These are phyloP conservation scores for Avahi laniger DNA, from an alignment of 2,797 vertebrate species.

Conservation along the genomic window DNA sequence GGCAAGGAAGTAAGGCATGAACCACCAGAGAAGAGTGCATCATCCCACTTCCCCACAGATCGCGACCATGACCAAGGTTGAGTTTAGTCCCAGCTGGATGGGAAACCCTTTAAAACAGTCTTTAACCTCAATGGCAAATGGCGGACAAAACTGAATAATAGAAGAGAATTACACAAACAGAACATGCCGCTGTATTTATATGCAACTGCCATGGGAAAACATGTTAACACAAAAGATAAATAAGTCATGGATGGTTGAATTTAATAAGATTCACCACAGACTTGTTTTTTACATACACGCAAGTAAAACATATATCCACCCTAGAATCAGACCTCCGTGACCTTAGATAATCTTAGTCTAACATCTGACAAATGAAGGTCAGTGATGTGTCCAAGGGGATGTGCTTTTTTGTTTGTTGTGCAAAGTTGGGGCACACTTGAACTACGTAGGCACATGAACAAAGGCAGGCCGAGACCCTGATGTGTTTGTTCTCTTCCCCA, in stretches of 20 bases:
- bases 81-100: not conserved
- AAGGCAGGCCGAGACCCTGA: not conserved
- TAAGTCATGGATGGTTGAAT: not conserved
- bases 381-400: not conserved
- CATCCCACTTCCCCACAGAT: accelerated
- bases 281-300: not conserved
- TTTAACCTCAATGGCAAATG: not conserved
- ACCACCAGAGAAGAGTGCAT: not conserved
- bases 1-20: not conserved
- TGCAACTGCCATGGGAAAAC: not conserved
- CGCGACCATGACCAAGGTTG: accelerated
- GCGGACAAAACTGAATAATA: not conserved
- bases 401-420: not conserved
- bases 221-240: not conserved
- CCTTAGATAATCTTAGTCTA: not conserved
- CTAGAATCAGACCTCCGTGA: not conserved
- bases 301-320: not conserved
- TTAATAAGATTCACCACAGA: not conserved
- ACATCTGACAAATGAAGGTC: not conserved
- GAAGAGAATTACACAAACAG: not conserved
- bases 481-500: not conserved
- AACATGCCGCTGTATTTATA: not conserved
- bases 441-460: not conserved
- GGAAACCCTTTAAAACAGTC: not conserved
- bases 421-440: not conserved